A percentile compares a stretch with the other conserved stretches of the same genome.
These are phyloP conservation scores for Meda fulgida DNA, from an alignment of 2,797 vertebrate species.

Conservation along the genomic window DNA sequence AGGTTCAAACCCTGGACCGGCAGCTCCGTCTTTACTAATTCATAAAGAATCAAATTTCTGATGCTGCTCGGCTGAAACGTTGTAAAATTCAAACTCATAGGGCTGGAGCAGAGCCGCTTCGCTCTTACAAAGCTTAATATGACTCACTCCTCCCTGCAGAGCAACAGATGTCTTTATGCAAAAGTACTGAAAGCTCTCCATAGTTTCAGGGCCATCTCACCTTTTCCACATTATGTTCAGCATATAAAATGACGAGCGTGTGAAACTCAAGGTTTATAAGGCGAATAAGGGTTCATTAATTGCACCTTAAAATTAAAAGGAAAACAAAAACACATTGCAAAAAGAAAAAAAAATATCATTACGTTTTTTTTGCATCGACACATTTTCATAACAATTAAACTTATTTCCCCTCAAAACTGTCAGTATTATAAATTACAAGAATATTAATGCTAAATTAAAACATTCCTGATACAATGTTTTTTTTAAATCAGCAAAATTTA, in stretches of 20 bases:
- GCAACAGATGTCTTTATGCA: slow-evolving; percentile 75
- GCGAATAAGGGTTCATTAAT: neutral
- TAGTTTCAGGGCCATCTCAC: slow-evolving; percentile 22
- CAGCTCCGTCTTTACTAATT: slow-evolving; percentile 22
- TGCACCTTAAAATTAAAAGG: neutral
- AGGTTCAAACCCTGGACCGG: neutral
- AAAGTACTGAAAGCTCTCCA: slow-evolving; percentile 37
- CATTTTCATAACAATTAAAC: neutral
- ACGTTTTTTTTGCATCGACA: neutral
- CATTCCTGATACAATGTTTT: neutral
- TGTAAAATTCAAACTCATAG: slow-evolving; percentile 20
- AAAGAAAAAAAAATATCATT: neutral
- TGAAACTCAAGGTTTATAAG: neutral
- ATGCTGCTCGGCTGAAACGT: neutral
- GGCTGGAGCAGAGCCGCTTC: slow-evolving; percentile 45
- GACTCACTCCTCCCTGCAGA: slow-evolving; percentile 68
- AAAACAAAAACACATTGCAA: neutral
- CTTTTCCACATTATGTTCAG: slow-evolving; percentile 21
- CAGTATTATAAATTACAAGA: neutral
- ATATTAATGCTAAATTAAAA: neutral
- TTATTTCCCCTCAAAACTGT: neutral
- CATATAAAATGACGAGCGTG: neutral
- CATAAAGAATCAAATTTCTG: slow-evolving; percentile 32
- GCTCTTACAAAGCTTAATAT: slow-evolving; percentile 67
- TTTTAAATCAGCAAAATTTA: neutral